Evolutionary conservation across 2,888 invertebrate genomes (phyloP), one percentile per base, ranked within the genome.

Genomic region (Heteromurus nitidus): DNA sequence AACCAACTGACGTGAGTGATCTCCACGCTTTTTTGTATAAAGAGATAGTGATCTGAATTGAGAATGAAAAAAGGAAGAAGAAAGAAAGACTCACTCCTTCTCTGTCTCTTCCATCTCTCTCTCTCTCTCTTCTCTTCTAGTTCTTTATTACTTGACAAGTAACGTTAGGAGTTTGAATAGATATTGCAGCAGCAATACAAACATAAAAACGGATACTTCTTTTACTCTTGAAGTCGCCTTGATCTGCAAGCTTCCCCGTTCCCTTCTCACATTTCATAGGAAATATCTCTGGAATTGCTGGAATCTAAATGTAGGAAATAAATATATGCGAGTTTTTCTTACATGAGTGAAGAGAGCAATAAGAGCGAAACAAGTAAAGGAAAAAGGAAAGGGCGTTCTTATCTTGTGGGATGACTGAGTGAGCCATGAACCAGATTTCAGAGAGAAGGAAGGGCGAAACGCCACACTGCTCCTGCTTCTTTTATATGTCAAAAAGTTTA

Each of bases 1-100:
- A 64, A 50, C 72, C 60, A 26, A 75, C 74, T 65, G 53, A 75
- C 74, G 53, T 65, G 74, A 75, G 55, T 75, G 74, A 75, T 65
- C 73, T 73, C 22, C 50, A 47, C 62, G 28, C 60, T 31, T 44
- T 62, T 60, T 30, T 47, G 50, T 64, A 50, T 26, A 58, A 30
- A 16, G 42, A 20, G 64, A 64, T 64, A 73, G 60, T 73, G 73
- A 73, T 73, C 73, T 73, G 73, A 73, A 73, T 73, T 73, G 62
- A 62, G 73, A 64, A 64, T 73, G 50, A 73, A 73, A 72, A 60
- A 42, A 16, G 42, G 16, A 72, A 70, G 55, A 31, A 22, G 47
- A 72, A 72, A 20, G 28, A 72, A 26, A 53, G 72, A 36, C 42
- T 58, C 22, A 16, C 47, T 60, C 13, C 1, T 30, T 55, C 24